Evolutionary conservation across 1,140 invertebrate genomes (phyloP), one percentile per base, ranked within the genome.

Genomic region (Vollenhovia emeryi): DNA sequence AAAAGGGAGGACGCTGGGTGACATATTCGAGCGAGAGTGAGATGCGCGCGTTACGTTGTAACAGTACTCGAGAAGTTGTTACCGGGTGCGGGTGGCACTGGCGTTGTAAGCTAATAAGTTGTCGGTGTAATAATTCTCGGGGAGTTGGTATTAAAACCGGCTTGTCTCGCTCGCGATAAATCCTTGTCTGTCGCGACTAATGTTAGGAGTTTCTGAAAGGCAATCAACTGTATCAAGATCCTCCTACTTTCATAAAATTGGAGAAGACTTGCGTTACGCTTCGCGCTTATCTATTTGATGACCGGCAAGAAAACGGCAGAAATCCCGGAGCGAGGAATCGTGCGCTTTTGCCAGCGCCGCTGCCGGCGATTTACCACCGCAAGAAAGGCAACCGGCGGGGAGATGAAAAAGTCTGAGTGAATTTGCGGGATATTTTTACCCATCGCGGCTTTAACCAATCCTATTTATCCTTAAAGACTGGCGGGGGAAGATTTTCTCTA

Each of bases 371-470:
- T 80, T 80, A 80, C 64, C 64, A 21, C 24, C 33, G 78, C 78
- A 80, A 80, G 78, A 80, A 71, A 71, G 48, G 48, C 78, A 71
- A 66, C 66, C 66, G 50, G 11, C 55, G 30, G 36, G 30, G 57
- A 43, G 48, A 50, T 45, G 66, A 55, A 80, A 76, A 24, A 36
- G 57, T 30, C 55, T 33, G 68, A 79, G 55, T 52, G 50, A 69
- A 66, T 83, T 87, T 59, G 57, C 24, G 66, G 85, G 45, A 71
- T 80, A 78, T 64, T 55, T 45, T 82, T 48, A 50, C 64, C 18
- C 75, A 73, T 84, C 33, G 52, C 27, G 73, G 27, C 36, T 74
- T 52, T 74, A 85, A 88, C 86, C 57, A 88, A 88, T 88, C 71
- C 57, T 60, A 57, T 50, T 80, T 71, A 80, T 52, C 2, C 2